Percentiles rank a stretch among this genome's conserved stretches.
phyloP scores from a whole-genome alignment of 2,113 vertebrate genomes.

The Gadus chalcogrammus region DNA sequence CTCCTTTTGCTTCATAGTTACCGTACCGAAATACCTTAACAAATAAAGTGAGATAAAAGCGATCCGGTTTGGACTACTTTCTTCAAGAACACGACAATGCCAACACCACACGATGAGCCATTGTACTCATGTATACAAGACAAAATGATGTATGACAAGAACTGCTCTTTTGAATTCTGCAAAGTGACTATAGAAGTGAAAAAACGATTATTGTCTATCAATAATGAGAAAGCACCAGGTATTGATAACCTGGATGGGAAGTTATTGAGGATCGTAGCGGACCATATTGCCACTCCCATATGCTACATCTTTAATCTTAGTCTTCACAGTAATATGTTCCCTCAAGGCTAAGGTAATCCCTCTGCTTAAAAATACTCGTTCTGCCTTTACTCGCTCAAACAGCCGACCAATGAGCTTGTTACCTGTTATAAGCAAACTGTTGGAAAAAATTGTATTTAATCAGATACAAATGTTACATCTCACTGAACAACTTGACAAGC shows the following conservation, averaged over 20 bases:
- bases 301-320: constrained; percentile 5
- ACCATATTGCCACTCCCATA: background rate
- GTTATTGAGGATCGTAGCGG: constrained; percentile 5
- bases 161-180: constrained; percentile 9
- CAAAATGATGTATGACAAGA: constrained; percentile 4
- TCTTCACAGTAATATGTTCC: background rate
- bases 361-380: background rate
- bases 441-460: background rate
- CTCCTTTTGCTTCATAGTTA: too few relatives aligned
- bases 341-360: constrained; percentile 8
- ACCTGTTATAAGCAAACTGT: constrained; percentile 6
- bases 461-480: constrained; percentile 11
- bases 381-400: background rate
- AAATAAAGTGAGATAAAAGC: too few relatives aligned
- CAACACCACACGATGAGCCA: background rate
- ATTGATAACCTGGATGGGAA: constrained; percentile 1
- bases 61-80: too few relatives aligned
- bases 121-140: constrained; percentile 6
- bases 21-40: too few relatives aligned
- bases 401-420: constrained; percentile 3
- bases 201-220: background rate
- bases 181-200: background rate
- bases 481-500: background rate
- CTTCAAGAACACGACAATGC: background rate
- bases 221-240: constrained; percentile 1